Evolutionary conservation across 2,113 vertebrate species (phyloP), one percentile per base, ranked within the genome.

Genomic region (Origma solitaria): DNA sequence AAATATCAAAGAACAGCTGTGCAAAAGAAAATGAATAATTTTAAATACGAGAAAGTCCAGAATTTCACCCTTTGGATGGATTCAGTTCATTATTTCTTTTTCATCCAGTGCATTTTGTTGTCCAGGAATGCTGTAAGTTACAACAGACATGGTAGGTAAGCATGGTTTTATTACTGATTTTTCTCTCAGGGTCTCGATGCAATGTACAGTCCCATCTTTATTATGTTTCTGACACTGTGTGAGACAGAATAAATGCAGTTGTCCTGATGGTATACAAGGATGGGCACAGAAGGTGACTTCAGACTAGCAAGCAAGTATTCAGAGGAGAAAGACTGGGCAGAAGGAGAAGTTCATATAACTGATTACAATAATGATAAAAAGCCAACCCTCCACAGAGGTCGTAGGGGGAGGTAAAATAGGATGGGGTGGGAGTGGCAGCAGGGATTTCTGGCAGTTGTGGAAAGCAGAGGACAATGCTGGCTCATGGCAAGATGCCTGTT

Each of bases 401-500:
- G 50, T 60, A 65, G 23, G 21, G 62, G 66, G 87, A 91, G 25
- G 68, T 81, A 66, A 44, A 90, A 88, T 38, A 83, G 51, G 82
- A 86, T 82, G 62, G 54, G 70, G 47, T 91, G 65, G 90, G 82
- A 92, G 73, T 84, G 58, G 62, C 38, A 90, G 50, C 21, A 82
- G 30, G 54, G 31, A 70, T 85, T 86, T 85, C 62, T 96, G 75
- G 75, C 90, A 94, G 90, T 95, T 82, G 75, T 58, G 31, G 50
- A 82, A 89, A 91, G 40, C 33, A 85, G 70, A 95, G 50, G 79
- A 94, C 73, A 96, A 89, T 95, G 35, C 64, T 73, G 87, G 61
- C 73, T 92, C 78, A 49, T 61, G 82, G 70, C 54, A 82, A 50
- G 45, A 85, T 94, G 93, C 84, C 89, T 95, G 62, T 80, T 95